Evolutionary conservation across 2,797 vertebrate species (phyloP).

Genomic region (Australoheros facetus): DNA sequence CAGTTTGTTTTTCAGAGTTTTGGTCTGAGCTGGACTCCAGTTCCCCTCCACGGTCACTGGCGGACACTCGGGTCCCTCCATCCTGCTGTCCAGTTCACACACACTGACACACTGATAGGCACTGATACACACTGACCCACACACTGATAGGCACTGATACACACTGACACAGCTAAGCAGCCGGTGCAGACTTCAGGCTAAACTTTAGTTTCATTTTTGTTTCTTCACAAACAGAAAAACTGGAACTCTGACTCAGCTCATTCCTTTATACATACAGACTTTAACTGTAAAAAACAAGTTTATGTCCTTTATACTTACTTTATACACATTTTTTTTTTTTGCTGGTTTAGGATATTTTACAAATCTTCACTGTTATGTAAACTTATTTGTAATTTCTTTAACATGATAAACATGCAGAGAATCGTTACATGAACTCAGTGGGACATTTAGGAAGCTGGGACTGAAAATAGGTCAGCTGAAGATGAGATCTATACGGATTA

Average conservation of each 20-base stretch:
- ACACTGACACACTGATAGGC: too few species aligned
- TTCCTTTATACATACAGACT: too few species aligned
- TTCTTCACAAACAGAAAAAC: background rate
- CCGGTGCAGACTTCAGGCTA: too few species aligned
- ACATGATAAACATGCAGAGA: background rate
- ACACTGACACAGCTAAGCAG: too few species aligned
- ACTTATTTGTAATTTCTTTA: background rate
- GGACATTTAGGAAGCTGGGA: too few species aligned
- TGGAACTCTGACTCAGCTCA: background rate
- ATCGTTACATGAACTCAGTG: too few species aligned
- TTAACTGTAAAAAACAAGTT: background rate
- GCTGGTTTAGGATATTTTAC: background rate
- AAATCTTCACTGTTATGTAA: background rate
- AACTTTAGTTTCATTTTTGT: slow-evolving; percentile 49
- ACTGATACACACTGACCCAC: too few species aligned
- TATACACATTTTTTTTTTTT: background rate
- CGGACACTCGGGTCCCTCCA: background rate
- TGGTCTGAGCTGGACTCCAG: slow-evolving; percentile 46
- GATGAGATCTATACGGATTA: too few species aligned
- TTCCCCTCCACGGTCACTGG: slow-evolving; percentile 65
- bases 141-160: too few species aligned
- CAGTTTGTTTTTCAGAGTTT: slow-evolving; percentile 67
- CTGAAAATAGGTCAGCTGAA: too few species aligned
- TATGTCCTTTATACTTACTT: background rate
- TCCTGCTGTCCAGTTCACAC: background rate